Evolutionary conservation across 2,113 vertebrate species (phyloP), one percentile per base, ranked within the genome.

Genomic region (Oenanthe melanoleuca): DNA sequence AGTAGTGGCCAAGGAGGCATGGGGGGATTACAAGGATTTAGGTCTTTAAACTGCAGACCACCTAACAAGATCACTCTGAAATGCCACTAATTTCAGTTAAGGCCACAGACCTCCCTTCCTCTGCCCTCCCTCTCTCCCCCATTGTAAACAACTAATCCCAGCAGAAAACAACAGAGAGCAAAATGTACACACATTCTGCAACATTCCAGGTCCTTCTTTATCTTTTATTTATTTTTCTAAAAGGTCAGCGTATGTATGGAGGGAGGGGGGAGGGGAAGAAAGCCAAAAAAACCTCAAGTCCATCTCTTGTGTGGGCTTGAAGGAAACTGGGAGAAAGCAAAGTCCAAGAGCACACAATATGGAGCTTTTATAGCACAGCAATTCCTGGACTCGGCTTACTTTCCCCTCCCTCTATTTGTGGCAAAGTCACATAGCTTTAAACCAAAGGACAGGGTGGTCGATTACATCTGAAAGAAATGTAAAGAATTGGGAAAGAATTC

Each of bases 61-160:
- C 98, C 98, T 98, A 99, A 99, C 98, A 98, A 98, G 99, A 98
- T 81, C 96, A 97, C 98, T 97, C 98, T 97, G 98, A 98, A 99
- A 98, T 97, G 98, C 98, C 98, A 98, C 98, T 98, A 98, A 99
- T 99, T 99, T 98, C 98, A 98, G 98, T 98, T 95, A 98, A 98
- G 97, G 98, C 98, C 98, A 98, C 98, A 98, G 98, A 97, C 97
- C 98, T 97, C 97, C 97, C 97, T 97, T 98, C 98, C 98, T 98
- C 97, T 97, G 97, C 95, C 96, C 95, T 88, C 84, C 95, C 93
- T 95, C 85, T 92, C 95, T 95, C 98, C 91, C 97, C 97, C 98
- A 98, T 98, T 98, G 98, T 99, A 99, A 99, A 99, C 98, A 98
- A 98, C 98, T 98, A 98, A 98, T 99, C 98, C 98, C 98, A 95